Evolutionary conservation across 2,888 invertebrate species (phyloP).

Genomic region (Ichneumon xanthorius): DNA sequence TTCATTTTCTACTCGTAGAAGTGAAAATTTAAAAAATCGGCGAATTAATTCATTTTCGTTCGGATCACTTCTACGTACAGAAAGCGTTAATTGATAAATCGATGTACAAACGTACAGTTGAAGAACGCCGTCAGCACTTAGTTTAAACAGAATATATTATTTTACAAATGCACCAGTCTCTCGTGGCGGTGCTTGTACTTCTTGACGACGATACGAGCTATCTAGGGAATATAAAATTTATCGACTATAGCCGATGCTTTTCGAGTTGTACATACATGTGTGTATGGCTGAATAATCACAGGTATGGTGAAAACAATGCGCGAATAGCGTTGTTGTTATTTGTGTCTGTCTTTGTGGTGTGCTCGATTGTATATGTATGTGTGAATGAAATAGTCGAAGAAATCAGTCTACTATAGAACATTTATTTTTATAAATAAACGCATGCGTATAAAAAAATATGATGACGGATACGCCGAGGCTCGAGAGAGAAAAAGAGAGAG

Average conservation of each 20-base stretch:
- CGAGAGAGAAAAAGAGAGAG: neutral
- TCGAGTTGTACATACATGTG: conserved; percentile 54
- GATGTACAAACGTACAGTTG: neutral
- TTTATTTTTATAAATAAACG: conserved; percentile 83
- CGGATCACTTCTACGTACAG: neutral
- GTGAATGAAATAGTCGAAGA: conserved; percentile 73
- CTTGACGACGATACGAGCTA: neutral
- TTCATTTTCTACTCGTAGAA: neutral
- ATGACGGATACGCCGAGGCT: conserved; percentile 59
- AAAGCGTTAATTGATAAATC: neutral
- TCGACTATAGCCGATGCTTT: conserved; percentile 22
- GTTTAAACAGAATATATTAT: neutral
- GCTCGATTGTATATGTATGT: conserved; percentile 63
- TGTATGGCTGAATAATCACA: conserved; percentile 17
- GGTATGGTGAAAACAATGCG: neutral
- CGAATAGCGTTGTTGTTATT: conserved; percentile 9
- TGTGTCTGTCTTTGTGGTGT: conserved; percentile 3
- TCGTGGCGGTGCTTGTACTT: conserved; percentile 6
- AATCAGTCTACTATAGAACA: conserved; percentile 78
- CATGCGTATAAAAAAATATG: conserved; percentile 80
- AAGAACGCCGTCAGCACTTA: neutral
- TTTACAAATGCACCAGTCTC: neutral
- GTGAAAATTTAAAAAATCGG: neutral
- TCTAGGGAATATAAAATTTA: conserved; percentile 19
- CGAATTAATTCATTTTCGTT: neutral